phyloP scores from a whole-genome alignment of 2,888 invertebrate species.

The Xestia sexstrigata region DNA sequence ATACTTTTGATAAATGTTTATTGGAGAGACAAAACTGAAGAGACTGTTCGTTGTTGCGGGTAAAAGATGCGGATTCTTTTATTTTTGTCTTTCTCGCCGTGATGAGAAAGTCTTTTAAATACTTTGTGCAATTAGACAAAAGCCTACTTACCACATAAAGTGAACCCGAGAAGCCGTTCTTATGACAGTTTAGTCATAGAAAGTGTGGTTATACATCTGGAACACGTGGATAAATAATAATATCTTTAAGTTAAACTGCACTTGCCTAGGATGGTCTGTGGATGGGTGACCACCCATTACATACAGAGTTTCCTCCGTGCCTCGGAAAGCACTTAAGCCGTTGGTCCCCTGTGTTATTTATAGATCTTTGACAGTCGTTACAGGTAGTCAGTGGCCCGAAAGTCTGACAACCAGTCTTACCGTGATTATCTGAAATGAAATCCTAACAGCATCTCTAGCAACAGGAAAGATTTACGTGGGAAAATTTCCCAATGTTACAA shows the following conservation, averaged over 20 bases:
- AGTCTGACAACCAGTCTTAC: too few species aligned
- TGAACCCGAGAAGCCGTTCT: not conserved
- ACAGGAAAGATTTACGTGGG: not conserved
- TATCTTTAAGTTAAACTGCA: too few species aligned
- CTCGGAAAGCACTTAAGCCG: too few species aligned
- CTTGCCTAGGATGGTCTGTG: too few species aligned
- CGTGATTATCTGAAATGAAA: not conserved
- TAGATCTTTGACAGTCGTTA: too few species aligned
- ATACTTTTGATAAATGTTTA: constrained; percentile 60
- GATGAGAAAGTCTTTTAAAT: not conserved
- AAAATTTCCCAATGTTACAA: constrained; percentile 12
- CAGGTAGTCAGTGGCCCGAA: too few species aligned
- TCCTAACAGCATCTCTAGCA: not conserved
- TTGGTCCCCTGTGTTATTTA: too few species aligned
- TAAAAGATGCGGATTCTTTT: not conserved
- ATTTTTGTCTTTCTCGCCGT: not conserved
- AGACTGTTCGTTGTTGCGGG: constrained; percentile 4
- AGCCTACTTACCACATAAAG: not conserved
- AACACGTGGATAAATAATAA: too few species aligned
- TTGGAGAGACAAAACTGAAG: constrained; percentile 43
- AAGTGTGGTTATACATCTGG: not conserved
- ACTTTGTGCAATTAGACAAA: not conserved
- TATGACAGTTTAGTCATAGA: not conserved
- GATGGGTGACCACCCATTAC: too few species aligned
- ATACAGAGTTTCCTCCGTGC: too few species aligned